phyloP scores from a whole-genome alignment of 2,797 vertebrate genomes.

The Microhierax caerulescens region DNA sequence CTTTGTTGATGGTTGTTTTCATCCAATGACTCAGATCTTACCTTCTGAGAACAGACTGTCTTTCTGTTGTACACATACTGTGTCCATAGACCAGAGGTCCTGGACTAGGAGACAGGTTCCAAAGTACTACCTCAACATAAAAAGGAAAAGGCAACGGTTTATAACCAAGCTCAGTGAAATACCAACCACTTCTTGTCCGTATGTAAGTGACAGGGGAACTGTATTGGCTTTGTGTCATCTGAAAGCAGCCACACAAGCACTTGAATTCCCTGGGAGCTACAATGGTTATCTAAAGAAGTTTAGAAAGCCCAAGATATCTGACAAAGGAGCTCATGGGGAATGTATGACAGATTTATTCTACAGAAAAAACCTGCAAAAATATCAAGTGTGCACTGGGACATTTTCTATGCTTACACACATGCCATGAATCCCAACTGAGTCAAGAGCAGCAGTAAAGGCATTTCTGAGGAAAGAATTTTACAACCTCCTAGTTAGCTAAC shows the following conservation, averaged over 20 bases:
- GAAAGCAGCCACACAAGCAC: not conserved
- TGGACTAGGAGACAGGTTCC: not conserved
- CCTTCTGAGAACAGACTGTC: not conserved
- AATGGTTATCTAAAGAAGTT: not conserved
- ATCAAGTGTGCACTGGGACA: not conserved
- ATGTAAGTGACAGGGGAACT: not conserved
- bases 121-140: not conserved
- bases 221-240: not conserved
- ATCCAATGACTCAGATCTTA: not conserved
- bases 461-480: not conserved
- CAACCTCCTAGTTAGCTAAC: not conserved
- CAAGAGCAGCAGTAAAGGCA: not conserved
- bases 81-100: not conserved
- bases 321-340: not conserved
- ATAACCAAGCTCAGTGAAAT: not conserved
- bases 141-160: not conserved
- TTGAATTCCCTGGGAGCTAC: not conserved
- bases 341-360: not conserved
- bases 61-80: not conserved
- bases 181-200: not conserved
- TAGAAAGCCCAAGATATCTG: not conserved
- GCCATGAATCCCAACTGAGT: not conserved
- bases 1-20: not conserved
- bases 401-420: not conserved
- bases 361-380: not conserved